A percentile compares a stretch with the other conserved stretches of the same genome.
Conservation (phyloP, 2,797 vertebrate genomes). For the Mus caroli region DNA sequence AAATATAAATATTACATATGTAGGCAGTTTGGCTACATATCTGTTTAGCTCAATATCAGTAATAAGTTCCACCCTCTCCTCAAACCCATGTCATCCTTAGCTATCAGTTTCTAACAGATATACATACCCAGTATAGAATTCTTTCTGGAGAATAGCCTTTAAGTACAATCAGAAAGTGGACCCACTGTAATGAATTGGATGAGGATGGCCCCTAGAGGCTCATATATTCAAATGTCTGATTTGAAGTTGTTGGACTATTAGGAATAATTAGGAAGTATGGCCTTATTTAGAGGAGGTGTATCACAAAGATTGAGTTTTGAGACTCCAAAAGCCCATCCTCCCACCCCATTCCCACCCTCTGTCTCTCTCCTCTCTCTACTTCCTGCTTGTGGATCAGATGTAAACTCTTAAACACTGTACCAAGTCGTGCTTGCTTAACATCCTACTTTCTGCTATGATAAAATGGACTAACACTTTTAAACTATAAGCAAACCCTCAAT, state of each 20-base stretch:
- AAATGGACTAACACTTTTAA: not conserved
- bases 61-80: not conserved
- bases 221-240: not conserved
- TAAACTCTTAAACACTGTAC: not conserved
- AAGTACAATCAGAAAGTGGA: not conserved
- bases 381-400: not conserved
- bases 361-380: not conserved
- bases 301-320: not conserved
- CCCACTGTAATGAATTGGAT: not conserved
- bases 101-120: not conserved
- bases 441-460: not conserved
- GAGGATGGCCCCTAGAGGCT: not conserved
- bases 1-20: not conserved
- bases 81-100: not conserved
- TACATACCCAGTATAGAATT: not conserved
- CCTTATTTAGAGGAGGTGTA: not conserved
- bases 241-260: not conserved
- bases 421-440: not conserved
- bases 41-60: not conserved
- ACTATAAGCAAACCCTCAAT: not conserved
- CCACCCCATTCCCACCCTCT: not conserved
- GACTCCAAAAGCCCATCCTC: not conserved
- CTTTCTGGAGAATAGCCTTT: not conserved
- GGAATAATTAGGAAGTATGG: too few relatives aligned
- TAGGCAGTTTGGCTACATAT: not conserved